Base-by-base conservation (phyloP, 2,888 invertebrate species). In the Drosophila aldrichi region DNA sequence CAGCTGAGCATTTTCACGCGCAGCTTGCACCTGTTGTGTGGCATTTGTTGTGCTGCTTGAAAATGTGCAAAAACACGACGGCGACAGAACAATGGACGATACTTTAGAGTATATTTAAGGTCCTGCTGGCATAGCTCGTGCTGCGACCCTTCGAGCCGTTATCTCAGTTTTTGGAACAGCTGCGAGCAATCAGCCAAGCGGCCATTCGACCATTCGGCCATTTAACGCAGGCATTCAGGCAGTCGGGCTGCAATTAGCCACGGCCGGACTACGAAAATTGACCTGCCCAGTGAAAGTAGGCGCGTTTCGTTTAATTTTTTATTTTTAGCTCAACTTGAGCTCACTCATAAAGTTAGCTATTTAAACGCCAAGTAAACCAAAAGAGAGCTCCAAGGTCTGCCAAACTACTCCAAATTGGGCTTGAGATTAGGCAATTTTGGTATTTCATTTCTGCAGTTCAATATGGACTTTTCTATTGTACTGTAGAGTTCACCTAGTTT, bases 21-120 rank as follows among this genome's bases (percentile, higher is more conserved):
- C 81, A 75, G 75, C 76, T 79, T 69, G 70, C 84, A 90, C 89
- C 89, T 84, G 90, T 88, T 86, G 83, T 86, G 62, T 36, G 43
- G 65, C 65, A 77, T 71, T 89, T 71, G 61, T 48, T 57, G 44
- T 70, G 82, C 88, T 88, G 88, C 89, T 84, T 54, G 65, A 67
- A 75, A 88, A 69, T 66, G 58, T 58, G 74, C 58, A 71, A 71
- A 72, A 64, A 70, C 46, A 54, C 40, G 38, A 25, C 34, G 58
- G 38, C 40, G 32, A 48, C 32, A 14, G 41, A 63, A 84, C 75
- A 71, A 77, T 52, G 44, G 70, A 16, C 38, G 22, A 25, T 38
- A 51, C 44, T 52, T 46, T 68, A 10, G 60, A 38, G 52, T 36
- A 57, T 22, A 32, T 46, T 67, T 49, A 65, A 48, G 63, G 46